These are phyloP conservation scores for Dendroctonus ponderosae DNA, from an alignment of 1,140 invertebrate genomes.

Conservation along the genomic window DNA sequence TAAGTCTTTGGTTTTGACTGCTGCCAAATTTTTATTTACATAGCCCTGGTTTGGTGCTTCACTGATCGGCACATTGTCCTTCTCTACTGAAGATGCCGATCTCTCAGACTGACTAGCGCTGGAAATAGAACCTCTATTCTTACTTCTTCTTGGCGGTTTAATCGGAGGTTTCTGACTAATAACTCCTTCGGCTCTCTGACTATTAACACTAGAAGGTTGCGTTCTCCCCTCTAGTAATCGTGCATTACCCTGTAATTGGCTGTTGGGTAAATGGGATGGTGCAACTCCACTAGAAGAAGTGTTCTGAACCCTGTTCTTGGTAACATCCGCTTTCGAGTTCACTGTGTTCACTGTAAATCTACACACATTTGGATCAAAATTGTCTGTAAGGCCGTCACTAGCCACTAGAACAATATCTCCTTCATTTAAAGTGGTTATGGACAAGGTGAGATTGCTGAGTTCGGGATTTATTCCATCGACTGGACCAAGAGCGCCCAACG, in stretches of 20 bases:
- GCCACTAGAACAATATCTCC: conserved; percentile 89
- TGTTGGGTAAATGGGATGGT: not conserved
- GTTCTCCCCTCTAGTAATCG: not conserved
- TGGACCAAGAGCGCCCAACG: conserved; percentile 84
- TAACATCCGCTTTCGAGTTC: conserved; percentile 7
- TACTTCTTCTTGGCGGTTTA: conserved; percentile 43
- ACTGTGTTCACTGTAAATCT: conserved; percentile 73
- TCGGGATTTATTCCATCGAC: conserved; percentile 82
- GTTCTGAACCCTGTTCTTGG: conserved; percentile 15
- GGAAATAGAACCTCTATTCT: conserved; percentile 28
- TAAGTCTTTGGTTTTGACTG: not conserved
- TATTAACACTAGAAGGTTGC: too few relatives aligned
- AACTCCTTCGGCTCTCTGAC: conserved; percentile 10
- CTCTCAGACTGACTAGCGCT: conserved; percentile 31
- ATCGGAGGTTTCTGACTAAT: conserved; percentile 37
- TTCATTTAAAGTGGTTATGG: conserved; percentile 78
- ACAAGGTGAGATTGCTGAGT: conserved; percentile 86
- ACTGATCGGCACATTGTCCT: not conserved
- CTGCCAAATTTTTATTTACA: not conserved
- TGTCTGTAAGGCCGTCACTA: conserved; percentile 90
- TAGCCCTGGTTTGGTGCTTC: not conserved
- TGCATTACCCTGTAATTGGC: not conserved
- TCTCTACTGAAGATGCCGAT: conserved; percentile 30
- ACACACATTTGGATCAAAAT: conserved; percentile 92
- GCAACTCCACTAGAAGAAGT: not conserved